Base-by-base conservation (phyloP, 2,113 vertebrate genomes). In the Cynopterus brachyotis region DNA sequence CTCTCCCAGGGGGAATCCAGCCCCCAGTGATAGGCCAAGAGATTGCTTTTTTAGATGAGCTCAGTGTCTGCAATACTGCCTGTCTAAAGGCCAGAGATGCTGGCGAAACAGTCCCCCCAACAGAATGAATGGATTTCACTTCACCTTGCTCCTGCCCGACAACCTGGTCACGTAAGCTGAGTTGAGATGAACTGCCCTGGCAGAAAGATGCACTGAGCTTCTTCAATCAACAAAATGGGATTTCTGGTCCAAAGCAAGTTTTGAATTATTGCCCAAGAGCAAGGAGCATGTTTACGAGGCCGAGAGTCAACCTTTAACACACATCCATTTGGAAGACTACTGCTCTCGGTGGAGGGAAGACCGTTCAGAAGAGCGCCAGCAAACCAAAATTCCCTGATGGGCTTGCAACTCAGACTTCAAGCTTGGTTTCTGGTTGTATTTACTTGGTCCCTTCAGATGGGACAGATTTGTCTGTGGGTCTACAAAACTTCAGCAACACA, bases 211-310 rank as follows among this genome's bases (percentile, higher is more conserved):
- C 37, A 70, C 35, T 1, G 6, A 35, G 64, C 75, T 55, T 79
- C 82, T 73, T 64, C 78, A 50, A 64, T 28, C 88, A 89, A 70
- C 91, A 93, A 72, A 93, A 91, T 59, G 69, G 60, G 70, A 66
- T 62, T 96, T 86, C 72, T 53, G 73, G 35, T 79, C 47, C 78
- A 82, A 22, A 91, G 57, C 0, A 1, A 78, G n/a, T 73, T 96
- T 10, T 59, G 75, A 94, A 55, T 75, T 45, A 82, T 6, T 37
- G 55, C 67, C 72, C n/a, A 45, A 91, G 84, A 8, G 35, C 45
- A 75, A 92, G 85, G 40, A 47, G 40, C 32, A 9, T 1, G 55
- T 62, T 50, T 47, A 8, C 0, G 45, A 88, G 66, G 9, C 55
- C 1, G 35, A 83, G 67, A 91, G 24, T 76, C 95, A 72, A 84